These are phyloP conservation scores for Globicephala melas DNA, from an alignment of 2,113 vertebrate species.

Conservation along the genomic window DNA sequence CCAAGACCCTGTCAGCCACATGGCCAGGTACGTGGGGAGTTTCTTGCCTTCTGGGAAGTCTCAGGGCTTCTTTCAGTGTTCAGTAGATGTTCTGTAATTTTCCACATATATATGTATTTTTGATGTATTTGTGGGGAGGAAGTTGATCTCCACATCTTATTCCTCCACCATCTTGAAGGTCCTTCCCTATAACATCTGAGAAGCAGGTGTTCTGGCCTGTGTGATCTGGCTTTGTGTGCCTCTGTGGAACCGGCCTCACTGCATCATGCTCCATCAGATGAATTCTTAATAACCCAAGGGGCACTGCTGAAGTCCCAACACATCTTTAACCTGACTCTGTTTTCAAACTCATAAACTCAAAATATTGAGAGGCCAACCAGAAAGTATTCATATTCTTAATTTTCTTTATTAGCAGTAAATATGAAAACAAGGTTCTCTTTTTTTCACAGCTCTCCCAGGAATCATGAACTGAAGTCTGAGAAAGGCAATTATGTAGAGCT, in stretches of 20 bases:
- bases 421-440: neutral
- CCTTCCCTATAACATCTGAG: neutral
- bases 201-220: neutral
- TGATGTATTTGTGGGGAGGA: too few species aligned
- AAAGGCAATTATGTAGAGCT: too few species aligned
- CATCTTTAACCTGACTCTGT: neutral
- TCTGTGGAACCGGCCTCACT: neutral
- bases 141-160: too few species aligned
- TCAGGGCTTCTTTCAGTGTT: too few species aligned
- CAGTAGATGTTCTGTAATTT: too few species aligned
- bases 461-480: too few species aligned
- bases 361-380: neutral
- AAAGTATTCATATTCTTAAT: neutral
- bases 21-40: too few species aligned
- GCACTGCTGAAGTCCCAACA: neutral
- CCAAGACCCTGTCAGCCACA: too few species aligned
- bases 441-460: too few species aligned
- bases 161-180: too few species aligned
- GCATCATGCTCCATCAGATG: neutral
- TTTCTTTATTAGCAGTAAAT: conserved; percentile 45
- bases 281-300: neutral
- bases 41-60: too few species aligned
- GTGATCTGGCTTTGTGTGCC: neutral
- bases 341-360: conserved; percentile 35
- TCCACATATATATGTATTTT: too few species aligned